Evolutionary conservation across 2,888 invertebrate species (phyloP).

Genomic region (Conomelus anceps): DNA sequence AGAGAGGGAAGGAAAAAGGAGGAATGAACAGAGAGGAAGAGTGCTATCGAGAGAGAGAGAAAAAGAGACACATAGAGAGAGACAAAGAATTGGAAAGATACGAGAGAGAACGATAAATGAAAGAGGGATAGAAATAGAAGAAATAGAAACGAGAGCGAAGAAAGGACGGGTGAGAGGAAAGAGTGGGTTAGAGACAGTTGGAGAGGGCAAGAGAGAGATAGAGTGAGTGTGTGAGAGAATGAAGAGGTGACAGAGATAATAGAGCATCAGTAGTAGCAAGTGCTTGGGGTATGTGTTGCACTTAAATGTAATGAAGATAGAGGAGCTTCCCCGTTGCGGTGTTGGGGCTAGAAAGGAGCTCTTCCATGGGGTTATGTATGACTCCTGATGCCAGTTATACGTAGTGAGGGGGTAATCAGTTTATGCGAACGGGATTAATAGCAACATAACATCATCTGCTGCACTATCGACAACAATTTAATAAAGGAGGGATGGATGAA

Average conservation of each 20-base stretch:
- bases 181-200: background rate
- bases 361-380: background rate
- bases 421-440: slow-evolving; percentile 5
- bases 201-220: background rate
- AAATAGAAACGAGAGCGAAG: background rate
- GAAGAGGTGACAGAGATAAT: background rate
- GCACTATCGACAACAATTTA: background rate
- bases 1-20: background rate
- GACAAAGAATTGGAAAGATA: background rate
- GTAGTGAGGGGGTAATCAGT: background rate
- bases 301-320: slow-evolving; percentile 6
- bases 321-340: background rate
- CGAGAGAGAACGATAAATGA: background rate
- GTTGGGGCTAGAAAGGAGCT: background rate
- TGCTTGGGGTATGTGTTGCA: background rate
- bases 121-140: background rate
- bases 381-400: background rate
- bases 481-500: background rate
- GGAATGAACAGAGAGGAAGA: background rate
- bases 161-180: too few species aligned
- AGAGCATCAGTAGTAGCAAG: background rate
- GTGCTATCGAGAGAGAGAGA: background rate
- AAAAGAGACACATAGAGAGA: background rate
- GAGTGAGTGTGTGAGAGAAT: background rate
- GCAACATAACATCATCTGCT: slow-evolving; percentile 2